Base-by-base conservation (phyloP, 2,888 invertebrate species). In the Aphidoletes aphidimyza region DNA sequence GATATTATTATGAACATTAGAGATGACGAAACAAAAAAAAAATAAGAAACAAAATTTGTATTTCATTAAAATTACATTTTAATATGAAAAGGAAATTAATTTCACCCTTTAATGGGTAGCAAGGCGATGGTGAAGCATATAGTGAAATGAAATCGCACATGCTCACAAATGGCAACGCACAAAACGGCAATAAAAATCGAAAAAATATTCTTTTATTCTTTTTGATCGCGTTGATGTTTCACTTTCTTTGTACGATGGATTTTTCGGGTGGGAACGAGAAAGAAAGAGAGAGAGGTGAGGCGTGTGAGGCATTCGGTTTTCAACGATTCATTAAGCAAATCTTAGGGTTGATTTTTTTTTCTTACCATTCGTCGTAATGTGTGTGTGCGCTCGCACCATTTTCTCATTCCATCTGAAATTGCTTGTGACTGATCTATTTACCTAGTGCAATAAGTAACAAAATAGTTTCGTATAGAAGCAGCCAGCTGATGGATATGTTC, bases 41-140 rank as follows among this genome's bases (percentile, higher is more conserved):
- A 36, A n/a, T n/a, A n/a, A n/a, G n/a, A n/a, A n/a, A n/a, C n/a
- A n/a, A n/a, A n/a, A n/a, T n/a, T n/a, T n/a, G n/a, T 19, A 8
- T 5, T 81, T 37, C 69, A 11, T 81, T 37, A 81, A 81, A 81
- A 37, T 81, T 81, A 81, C 81, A 81, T 81, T 81, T 81, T 81
- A 37, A 81, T 81, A 81, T 81, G 81, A 37, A 81, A 84, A 84
- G 84, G 49, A 84, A 84, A 84, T 49, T 84, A 84, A 84, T 47
- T 84, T 84, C 84, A 84, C 84, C 84, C 84, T 84, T 84, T 49
- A 54, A 54, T 84, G 84, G 49, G 26, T 84, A 84, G 54, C 54
- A 84, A 84, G 84, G 84, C 84, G 84, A 37, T 37, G 81, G n/a
- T n/a, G n/a, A n/a, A n/a, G n/a, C n/a, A n/a, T n/a, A 81, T n/a